A percentile compares a stretch with the other conserved stretches of the same genome.
phyloP scores from a whole-genome alignment of 2,888 invertebrate species.

The Drosophila peninsularis region DNA sequence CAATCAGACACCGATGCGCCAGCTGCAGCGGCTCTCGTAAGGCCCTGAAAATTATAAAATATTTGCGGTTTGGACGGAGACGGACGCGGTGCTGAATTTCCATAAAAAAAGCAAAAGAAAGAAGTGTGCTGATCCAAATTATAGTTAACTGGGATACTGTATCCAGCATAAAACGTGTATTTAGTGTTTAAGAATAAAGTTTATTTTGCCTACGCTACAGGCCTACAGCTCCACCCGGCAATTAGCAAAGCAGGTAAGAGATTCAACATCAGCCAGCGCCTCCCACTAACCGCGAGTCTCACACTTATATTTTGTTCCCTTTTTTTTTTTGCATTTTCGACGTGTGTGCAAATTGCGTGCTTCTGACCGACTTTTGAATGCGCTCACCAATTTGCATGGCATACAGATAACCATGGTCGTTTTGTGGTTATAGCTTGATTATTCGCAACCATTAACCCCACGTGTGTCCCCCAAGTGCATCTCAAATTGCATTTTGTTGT shows the following conservation, averaged over 20 bases:
- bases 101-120: constrained; percentile 32
- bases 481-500: constrained; percentile 55
- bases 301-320: constrained; percentile 7
- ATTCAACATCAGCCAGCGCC: constrained; percentile 24
- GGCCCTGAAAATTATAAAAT: constrained; percentile 44
- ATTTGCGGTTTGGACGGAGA: constrained; percentile 46
- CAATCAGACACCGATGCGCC: constrained; percentile 17
- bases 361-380: constrained; percentile 56
- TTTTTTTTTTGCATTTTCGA: constrained; percentile 27
- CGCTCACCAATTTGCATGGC: constrained; percentile 35
- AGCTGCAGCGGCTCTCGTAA: constrained; percentile 30
- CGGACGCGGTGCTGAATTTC: constrained; percentile 57
- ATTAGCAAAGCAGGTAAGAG: constrained; percentile 49
- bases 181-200: constrained; percentile 70
- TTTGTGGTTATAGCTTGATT: constrained; percentile 71
- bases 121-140: constrained; percentile 9
- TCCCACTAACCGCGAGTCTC: constrained; percentile 30
- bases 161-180: constrained; percentile 29
- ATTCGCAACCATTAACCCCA: constrained; percentile 33
- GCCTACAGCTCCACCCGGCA: constrained; percentile 45
- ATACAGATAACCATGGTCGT: constrained; percentile 44
- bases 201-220: constrained; percentile 36
- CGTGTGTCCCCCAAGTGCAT: constrained; percentile 38
- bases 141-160: constrained; percentile 24
- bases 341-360: constrained; percentile 39